phyloP scores from a whole-genome alignment of 2,888 invertebrate species.

The Chrysolina americana region DNA sequence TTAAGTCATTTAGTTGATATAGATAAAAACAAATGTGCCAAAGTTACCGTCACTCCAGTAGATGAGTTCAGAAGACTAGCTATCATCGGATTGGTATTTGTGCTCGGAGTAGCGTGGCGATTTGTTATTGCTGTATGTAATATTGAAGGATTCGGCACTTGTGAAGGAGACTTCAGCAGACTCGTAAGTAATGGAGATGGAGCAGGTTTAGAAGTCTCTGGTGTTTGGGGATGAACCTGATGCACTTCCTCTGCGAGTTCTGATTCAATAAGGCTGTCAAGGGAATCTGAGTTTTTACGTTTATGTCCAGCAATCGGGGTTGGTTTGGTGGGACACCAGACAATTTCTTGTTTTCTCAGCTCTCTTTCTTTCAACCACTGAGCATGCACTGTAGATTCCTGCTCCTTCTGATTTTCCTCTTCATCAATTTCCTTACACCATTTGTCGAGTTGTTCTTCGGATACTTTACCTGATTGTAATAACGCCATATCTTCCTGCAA shows the following conservation, averaged over 20 bases:
- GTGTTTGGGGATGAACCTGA: slow-evolving; percentile 43
- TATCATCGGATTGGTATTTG: slow-evolving; percentile 70
- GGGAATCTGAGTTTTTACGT: slow-evolving; percentile 65
- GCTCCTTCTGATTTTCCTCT: slow-evolving; percentile 79
- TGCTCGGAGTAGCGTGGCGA: slow-evolving; percentile 62
- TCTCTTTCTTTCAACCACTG: slow-evolving; percentile 79
- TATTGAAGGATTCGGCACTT: slow-evolving; percentile 68
- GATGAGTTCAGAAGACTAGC: slow-evolving; percentile 71
- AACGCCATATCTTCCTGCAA: slow-evolving; percentile 77
- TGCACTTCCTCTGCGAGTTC: slow-evolving; percentile 59
- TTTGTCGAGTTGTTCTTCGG: slow-evolving; percentile 82
- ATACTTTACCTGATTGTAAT: slow-evolving; percentile 73
- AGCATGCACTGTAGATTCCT: slow-evolving; percentile 76
- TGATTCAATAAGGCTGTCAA: slow-evolving; percentile 62
- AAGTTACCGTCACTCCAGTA: slow-evolving; percentile 51
- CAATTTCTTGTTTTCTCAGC: slow-evolving; percentile 75
- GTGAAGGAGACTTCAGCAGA: slow-evolving; percentile 81
- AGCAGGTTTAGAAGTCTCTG: slow-evolving; percentile 68
- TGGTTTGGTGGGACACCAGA: slow-evolving; percentile 72
- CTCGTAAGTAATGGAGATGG: slow-evolving; percentile 86
- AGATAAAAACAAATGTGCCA: neutral
- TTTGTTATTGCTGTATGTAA: slow-evolving; percentile 68
- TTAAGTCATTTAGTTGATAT: too few relatives aligned
- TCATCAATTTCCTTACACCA: slow-evolving; percentile 84
- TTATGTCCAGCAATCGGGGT: slow-evolving; percentile 60